Evolutionary conservation across 35 echinoderm and acorn worm genomes (phyloP).

Genomic region (Diadema setosum): DNA sequence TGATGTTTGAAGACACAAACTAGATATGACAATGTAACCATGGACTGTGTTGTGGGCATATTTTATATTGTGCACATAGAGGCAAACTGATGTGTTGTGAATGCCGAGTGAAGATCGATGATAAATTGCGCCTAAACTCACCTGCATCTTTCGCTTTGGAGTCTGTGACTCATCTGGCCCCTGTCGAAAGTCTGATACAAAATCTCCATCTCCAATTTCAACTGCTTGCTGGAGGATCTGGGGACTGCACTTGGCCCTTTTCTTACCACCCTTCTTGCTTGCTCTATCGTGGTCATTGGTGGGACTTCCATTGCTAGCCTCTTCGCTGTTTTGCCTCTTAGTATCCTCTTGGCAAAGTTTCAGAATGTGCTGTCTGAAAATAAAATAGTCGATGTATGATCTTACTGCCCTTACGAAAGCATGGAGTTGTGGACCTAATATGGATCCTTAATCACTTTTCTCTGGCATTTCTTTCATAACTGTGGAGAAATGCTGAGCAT

Average conservation of each 20-base stretch:
- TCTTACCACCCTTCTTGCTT: not conserved
- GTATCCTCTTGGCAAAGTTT: conserved; percentile 54
- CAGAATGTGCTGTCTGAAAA: conserved; percentile 50
- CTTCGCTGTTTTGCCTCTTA: not conserved
- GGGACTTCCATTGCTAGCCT: not conserved
- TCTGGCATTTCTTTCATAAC: no score
- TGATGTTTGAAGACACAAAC: no score
- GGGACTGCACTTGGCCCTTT: not conserved
- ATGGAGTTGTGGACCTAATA: no score
- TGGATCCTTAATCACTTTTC: no score
- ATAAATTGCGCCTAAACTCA: no score
- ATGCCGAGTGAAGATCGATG: no score
- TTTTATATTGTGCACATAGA: no score
- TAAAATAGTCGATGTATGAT: not conserved
- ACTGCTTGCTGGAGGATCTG: not conserved
- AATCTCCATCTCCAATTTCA: not conserved
- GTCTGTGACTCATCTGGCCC: not conserved
- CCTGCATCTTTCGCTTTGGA: not conserved
- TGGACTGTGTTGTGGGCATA: no score
- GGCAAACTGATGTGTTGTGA: no score
- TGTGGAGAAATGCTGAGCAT: no score
- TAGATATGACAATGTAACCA: no score
- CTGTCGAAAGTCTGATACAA: not conserved
- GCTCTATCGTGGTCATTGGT: not conserved
- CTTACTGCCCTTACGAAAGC: no score